A percentile compares a stretch with the other conserved stretches of the same genome.
phyloP scores from a whole-genome alignment of 2,797 vertebrate species.

The Dendrocincla tyrannina region DNA sequence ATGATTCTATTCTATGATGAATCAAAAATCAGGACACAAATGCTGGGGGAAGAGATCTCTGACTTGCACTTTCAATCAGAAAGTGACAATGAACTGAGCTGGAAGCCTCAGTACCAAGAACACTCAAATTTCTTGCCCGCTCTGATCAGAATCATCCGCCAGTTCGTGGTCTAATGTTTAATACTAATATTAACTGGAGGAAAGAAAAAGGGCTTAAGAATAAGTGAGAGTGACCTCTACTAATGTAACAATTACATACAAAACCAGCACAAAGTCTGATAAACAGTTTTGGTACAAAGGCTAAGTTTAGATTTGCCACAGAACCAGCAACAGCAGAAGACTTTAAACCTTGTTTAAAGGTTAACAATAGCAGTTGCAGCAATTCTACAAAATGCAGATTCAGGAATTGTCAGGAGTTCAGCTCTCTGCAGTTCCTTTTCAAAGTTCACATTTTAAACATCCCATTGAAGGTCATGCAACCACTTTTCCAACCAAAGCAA shows the following conservation, averaged over 20 bases:
- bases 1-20: too few species aligned
- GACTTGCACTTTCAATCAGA: not conserved
- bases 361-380: slow-evolving; percentile 33
- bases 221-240: not conserved
- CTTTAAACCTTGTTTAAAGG: slow-evolving; percentile 65
- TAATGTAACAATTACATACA: not conserved
- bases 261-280: not conserved
- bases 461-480: not conserved
- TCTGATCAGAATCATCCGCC: not conserved
- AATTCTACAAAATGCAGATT: slow-evolving; percentile 31
- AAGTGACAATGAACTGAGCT: not conserved
- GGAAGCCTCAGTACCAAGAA: not conserved
- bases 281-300: slow-evolving; percentile 26
- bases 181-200: not conserved
- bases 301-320: not conserved
- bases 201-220: not conserved
- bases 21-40: too few species aligned
- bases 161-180: not conserved
- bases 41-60: too few species aligned
- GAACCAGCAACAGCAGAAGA: not conserved
- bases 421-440: not conserved
- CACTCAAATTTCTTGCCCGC: not conserved
- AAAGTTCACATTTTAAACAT: not conserved
- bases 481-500: not conserved
- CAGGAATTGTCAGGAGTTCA: slow-evolving; percentile 38